Evolutionary conservation across 2,888 invertebrate species (phyloP).

Genomic region (Exocentrus adspersus): DNA sequence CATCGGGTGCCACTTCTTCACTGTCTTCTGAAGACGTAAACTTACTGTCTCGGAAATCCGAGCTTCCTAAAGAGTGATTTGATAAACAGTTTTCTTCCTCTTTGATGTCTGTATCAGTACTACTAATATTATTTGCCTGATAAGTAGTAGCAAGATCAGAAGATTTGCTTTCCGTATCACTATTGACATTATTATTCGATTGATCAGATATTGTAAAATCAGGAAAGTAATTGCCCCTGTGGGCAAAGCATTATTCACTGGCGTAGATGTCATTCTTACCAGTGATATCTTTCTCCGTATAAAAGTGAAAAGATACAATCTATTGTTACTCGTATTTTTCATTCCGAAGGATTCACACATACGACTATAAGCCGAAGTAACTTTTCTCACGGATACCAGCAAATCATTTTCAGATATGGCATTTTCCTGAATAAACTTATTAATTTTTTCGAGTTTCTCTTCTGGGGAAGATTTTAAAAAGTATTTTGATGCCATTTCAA

Average conservation of each 20-base stretch:
- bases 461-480: background rate
- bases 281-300: background rate
- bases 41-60: too few species aligned
- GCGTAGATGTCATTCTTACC: slow-evolving; percentile 4
- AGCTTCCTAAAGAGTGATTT: too few species aligned
- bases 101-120: too few species aligned
- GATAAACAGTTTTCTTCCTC: too few species aligned
- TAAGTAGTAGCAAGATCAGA: too few species aligned
- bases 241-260: background rate
- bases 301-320: slow-evolving; percentile 5
- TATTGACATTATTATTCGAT: too few species aligned
- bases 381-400: background rate
- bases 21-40: background rate
- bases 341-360: background rate
- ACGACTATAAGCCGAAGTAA: background rate
- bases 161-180: too few species aligned
- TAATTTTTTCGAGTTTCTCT: background rate
- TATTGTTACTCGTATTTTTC: slow-evolving; percentile 3
- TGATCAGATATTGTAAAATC: too few species aligned
- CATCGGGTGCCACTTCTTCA: slow-evolving; percentile 9
- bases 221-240: too few species aligned
- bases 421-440: background rate
- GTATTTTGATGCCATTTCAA: background rate
- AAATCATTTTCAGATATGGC: background rate
- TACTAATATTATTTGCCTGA: too few species aligned